Percentiles rank a stretch among this genome's conserved stretches.
These are phyloP conservation scores for Digitonthophagus gazella DNA, from an alignment of 2,888 invertebrate species.

Conservation along the genomic window DNA sequence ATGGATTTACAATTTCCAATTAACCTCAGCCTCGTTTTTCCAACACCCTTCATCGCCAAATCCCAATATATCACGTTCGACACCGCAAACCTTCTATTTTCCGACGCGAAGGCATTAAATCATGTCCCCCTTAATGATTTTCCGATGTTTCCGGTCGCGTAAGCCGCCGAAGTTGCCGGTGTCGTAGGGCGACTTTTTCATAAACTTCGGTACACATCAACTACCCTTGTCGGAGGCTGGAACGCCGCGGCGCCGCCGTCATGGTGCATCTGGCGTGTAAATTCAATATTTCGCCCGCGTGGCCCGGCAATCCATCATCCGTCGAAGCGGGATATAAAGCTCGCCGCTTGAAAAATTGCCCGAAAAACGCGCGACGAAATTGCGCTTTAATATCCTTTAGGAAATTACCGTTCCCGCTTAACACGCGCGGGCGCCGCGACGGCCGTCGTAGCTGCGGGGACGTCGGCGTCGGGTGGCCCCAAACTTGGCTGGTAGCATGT, in stretches of 20 bases:
- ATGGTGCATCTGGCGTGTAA: neutral
- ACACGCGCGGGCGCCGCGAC: too few species aligned
- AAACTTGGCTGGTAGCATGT: neutral
- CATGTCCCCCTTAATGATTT: neutral
- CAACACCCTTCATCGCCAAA: neutral
- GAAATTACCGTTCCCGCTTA: neutral
- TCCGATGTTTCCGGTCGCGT: neutral
- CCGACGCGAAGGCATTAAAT: neutral
- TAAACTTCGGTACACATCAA: neutral
- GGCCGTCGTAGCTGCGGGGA: neutral
- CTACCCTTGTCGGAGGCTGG: neutral
- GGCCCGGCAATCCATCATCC: neutral
- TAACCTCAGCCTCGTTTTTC: neutral
- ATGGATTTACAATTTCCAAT: neutral
- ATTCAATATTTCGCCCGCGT: neutral
- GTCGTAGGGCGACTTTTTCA: neutral
- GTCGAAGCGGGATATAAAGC: neutral
- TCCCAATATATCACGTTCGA: neutral
- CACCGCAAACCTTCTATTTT: neutral
- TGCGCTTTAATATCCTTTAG: neutral
- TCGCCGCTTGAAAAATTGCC: neutral
- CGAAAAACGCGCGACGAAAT: neutral
- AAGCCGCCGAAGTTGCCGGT: neutral
- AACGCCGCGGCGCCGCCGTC: neutral
- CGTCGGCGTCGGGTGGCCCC: neutral